phyloP scores from a whole-genome alignment of 2,113 vertebrate species.

The Sakesphorus luctuosus region DNA sequence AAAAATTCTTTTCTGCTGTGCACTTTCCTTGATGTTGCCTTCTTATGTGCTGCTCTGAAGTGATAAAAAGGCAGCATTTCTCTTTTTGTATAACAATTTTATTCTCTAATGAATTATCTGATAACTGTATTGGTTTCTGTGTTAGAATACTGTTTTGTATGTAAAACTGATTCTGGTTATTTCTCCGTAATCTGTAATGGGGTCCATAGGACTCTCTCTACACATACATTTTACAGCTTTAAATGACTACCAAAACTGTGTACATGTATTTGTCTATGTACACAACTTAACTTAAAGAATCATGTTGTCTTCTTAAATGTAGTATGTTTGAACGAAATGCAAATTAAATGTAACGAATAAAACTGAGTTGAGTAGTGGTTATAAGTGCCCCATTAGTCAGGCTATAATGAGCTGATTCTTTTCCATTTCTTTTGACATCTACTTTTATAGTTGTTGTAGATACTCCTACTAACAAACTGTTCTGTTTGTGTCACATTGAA shows the following conservation, averaged over 20 bases:
- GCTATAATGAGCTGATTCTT: not conserved
- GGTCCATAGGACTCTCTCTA: not conserved
- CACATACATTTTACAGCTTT: conserved; percentile 30
- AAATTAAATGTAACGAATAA: not conserved
- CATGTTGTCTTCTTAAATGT: not conserved
- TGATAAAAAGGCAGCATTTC: conserved; percentile 16
- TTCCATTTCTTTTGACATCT: not conserved
- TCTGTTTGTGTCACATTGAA: not conserved
- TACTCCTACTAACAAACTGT: not conserved
- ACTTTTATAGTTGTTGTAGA: not conserved
- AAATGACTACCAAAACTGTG: conserved; percentile 55
- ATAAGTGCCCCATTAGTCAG: not conserved
- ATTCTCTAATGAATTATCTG: conserved; percentile 36
- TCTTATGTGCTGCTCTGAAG: conserved; percentile 38
- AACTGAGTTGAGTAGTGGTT: not conserved
- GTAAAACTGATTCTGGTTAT: conserved; percentile 26
- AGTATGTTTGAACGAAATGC: not conserved
- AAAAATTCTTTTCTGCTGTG: conserved; percentile 32
- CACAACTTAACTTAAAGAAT: not conserved
- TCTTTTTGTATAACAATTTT: conserved; percentile 53
- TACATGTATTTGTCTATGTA: not conserved
- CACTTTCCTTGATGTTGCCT: conserved; percentile 64
- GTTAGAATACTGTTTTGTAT: conserved; percentile 5
- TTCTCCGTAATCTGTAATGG: not conserved
- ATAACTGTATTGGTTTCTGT: conserved; percentile 59